These are phyloP conservation scores for Bradysia coprophila DNA, from an alignment of 1,140 invertebrate species.

Conservation along the genomic window DNA sequence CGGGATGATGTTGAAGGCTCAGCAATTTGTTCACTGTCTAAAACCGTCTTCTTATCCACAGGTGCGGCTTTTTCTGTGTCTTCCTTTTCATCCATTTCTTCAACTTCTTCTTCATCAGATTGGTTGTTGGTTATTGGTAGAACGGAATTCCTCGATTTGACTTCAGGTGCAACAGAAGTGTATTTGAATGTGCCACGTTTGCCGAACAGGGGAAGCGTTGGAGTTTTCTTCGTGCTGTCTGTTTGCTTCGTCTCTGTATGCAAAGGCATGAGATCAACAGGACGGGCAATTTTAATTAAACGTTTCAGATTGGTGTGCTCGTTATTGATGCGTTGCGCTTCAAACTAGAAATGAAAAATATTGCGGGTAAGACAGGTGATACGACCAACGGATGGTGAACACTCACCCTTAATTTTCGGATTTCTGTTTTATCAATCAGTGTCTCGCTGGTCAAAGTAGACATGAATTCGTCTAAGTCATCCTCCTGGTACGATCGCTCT, in stretches of 20 bases:
- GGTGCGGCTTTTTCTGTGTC: no score
- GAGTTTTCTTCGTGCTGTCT: slow-evolving; percentile 5
- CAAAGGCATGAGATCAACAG: slow-evolving; percentile 37
- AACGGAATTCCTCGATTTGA: background rate
- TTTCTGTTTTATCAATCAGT: slow-evolving; percentile 27
- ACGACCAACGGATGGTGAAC: background rate
- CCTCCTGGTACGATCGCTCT: slow-evolving; percentile 19
- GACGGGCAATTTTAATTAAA: slow-evolving; percentile 61
- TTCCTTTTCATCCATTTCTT: slow-evolving; percentile 21
- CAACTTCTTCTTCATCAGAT: slow-evolving; percentile 20
- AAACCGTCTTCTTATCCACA: no score
- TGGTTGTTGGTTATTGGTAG: slow-evolving; percentile 8
- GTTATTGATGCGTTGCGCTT: slow-evolving; percentile 43
- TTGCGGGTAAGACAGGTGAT: no score
- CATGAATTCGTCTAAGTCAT: slow-evolving; percentile 58
- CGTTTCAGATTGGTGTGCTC: slow-evolving; percentile 49
- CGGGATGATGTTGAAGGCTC: background rate
- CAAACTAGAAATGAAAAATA: slow-evolving; percentile 24
- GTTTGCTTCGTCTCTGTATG: slow-evolving; percentile 1
- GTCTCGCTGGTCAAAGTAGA: slow-evolving; percentile 27
- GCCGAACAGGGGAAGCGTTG: slow-evolving; percentile 16
- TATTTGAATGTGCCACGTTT: slow-evolving; percentile 16
- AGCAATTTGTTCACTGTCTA: background rate
- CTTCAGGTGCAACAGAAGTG: slow-evolving; percentile 4
- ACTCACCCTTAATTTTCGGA: slow-evolving; percentile 28